phyloP scores from a whole-genome alignment of 2,797 vertebrate genomes.

The Sphenodon punctatus region DNA sequence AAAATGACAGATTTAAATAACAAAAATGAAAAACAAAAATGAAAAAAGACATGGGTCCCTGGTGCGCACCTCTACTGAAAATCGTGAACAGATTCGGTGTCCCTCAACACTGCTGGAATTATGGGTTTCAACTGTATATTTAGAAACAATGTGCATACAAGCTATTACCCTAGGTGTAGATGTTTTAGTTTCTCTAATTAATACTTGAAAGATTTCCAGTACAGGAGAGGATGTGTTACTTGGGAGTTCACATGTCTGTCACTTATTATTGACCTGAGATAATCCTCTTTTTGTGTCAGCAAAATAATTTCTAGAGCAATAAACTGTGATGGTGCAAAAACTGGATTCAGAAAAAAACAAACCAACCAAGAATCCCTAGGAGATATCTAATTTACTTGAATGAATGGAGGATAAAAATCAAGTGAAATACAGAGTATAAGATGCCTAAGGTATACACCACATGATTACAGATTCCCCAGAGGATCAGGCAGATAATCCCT shows the following conservation, averaged over 20 bases:
- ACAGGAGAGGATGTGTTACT: neutral
- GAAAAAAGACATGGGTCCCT: too few relatives aligned
- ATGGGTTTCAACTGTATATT: too few relatives aligned
- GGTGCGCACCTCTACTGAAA: too few relatives aligned
- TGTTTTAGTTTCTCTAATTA: neutral
- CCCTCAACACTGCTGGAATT: too few relatives aligned
- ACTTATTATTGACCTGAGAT: neutral
- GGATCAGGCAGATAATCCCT: neutral
- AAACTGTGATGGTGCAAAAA: neutral
- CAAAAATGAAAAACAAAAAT: too few relatives aligned
- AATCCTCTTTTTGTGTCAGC: rapidly evolving
- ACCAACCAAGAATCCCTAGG: neutral
- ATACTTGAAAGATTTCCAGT: neutral
- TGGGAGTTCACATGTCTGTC: neutral
- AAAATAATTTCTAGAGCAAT: neutral
- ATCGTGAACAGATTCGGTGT: too few relatives aligned
- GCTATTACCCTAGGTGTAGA: too few relatives aligned
- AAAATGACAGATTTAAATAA: too few relatives aligned
- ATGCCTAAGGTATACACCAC: too few relatives aligned
- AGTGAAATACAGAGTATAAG: neutral
- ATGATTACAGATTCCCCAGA: too few relatives aligned
- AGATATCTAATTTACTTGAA: neutral
- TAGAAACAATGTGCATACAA: too few relatives aligned
- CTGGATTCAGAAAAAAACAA: neutral
- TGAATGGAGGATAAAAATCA: neutral